These are phyloP conservation scores for Melitaea cinxia DNA, from an alignment of 1,140 invertebrate genomes.

Conservation along the genomic window DNA sequence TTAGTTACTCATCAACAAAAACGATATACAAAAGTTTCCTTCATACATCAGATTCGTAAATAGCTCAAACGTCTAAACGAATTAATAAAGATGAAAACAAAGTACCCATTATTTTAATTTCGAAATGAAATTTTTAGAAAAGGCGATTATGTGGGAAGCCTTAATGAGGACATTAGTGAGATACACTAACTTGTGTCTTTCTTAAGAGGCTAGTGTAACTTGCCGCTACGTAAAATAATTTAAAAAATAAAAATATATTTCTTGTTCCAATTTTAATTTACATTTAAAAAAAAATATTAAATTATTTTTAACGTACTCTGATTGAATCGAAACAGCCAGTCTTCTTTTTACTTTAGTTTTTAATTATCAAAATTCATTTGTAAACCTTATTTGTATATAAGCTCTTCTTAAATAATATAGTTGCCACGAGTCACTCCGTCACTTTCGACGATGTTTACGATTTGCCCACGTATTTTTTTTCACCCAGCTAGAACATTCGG, in stretches of 20 bases:
- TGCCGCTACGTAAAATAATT: too few relatives aligned
- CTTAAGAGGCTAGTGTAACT: too few relatives aligned
- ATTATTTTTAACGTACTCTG: background rate
- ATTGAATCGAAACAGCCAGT: too few relatives aligned
- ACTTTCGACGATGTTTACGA: constrained; percentile 49
- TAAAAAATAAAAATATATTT: too few relatives aligned
- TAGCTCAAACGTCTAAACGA: background rate
- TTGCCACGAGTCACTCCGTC: constrained; percentile 8
- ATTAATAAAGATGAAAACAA: constrained; percentile 45
- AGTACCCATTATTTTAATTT: constrained; percentile 53
- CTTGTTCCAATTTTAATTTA: too few relatives aligned
- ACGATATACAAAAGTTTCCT: too few relatives aligned
- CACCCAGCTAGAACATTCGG: constrained; percentile 31
- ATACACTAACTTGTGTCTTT: background rate
- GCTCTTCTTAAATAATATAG: too few relatives aligned
- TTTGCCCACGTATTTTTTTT: constrained; percentile 60
- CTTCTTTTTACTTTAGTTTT: constrained; percentile 1
- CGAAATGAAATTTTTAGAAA: constrained; percentile 57
- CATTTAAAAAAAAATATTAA: too few relatives aligned
- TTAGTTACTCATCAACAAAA: too few relatives aligned
- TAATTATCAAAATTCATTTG: too few relatives aligned
- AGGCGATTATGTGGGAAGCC: constrained; percentile 52
- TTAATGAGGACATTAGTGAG: constrained; percentile 38
- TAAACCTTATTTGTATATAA: too few relatives aligned
- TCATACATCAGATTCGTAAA: too few relatives aligned